Base-by-base conservation (phyloP, 2,888 invertebrate genomes). In the Monopis laevigella region DNA sequence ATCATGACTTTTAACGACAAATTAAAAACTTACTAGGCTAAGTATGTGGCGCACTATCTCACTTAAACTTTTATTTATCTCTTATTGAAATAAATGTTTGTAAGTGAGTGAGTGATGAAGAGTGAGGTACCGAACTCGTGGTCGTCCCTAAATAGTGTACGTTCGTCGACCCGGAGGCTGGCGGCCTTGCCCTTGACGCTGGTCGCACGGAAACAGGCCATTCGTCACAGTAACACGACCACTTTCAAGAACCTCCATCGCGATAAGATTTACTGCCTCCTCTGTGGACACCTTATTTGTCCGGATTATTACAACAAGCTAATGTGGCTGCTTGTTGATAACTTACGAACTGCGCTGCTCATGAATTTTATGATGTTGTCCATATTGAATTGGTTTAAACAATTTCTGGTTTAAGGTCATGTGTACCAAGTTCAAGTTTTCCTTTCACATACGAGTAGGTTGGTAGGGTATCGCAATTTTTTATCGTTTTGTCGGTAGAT, bases 71-170 rank as follows among this genome's bases (percentile, higher is more conserved):
- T n/a, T n/a, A n/a, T n/a, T n/a, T n/a, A n/a, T n/a, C n/a, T n/a
- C n/a, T n/a, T n/a, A n/a, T n/a, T n/a, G n/a, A n/a, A n/a, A n/a
- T n/a, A n/a, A n/a, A n/a, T n/a, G n/a, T n/a, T n/a, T n/a, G n/a
- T n/a, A n/a, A 14, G 12, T 29, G 29, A 29, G 29, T 29, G 29
- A n/a, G n/a, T n/a, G n/a, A n/a, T n/a, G n/a, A n/a, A n/a, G n/a
- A n/a, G n/a, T n/a, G n/a, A n/a, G n/a, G n/a, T n/a, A n/a, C 17
- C 8, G 32, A 7, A 32, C 4, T 14, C 16, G 32, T 21, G 24
- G 24, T 5, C 32, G 57, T 65, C 67, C 67, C 65, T 68, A 65
- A 69, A 67, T 63, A 64, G 56, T 48, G 39, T 45, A 42, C 51
- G 69, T 55, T 64, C 69, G 51, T 46, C 49, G 70, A 67, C 66